Percentiles rank a stretch among this genome's conserved stretches.
Evolutionary conservation across 2,113 vertebrate species (phyloP).

Genomic region (Dasyprocta punctata): DNA sequence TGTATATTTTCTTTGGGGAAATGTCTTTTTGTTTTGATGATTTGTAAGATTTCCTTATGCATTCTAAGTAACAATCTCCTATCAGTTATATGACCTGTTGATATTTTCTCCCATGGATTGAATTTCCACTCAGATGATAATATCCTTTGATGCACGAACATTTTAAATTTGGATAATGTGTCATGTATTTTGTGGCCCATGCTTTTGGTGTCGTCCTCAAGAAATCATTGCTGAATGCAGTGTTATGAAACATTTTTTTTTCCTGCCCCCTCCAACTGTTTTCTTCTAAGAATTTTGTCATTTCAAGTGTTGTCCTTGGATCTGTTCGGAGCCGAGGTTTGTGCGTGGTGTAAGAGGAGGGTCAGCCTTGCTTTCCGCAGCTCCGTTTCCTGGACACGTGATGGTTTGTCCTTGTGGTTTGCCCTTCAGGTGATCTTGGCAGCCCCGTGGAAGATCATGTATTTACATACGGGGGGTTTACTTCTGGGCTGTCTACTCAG

Average conservation of each 20-base stretch:
- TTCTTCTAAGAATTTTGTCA: background rate
- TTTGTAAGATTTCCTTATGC: background rate
- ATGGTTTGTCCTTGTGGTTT: background rate
- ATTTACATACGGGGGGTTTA: background rate
- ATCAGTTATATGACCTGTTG: background rate
- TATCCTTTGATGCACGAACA: background rate
- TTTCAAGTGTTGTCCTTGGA: background rate
- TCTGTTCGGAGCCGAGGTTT: background rate
- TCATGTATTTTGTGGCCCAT: background rate
- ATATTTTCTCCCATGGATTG: constrained; percentile 6
- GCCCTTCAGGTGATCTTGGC: background rate
- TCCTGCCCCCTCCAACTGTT: background rate
- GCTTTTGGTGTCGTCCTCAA: background rate
- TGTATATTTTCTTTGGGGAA: constrained; percentile 17
- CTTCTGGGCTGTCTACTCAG: background rate
- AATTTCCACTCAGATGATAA: background rate
- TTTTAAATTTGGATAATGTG: constrained; percentile 19
- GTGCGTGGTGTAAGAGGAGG: background rate
- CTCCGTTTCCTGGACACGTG: background rate
- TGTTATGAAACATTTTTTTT: background rate
- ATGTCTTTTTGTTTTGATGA: background rate
- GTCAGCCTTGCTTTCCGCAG: background rate
- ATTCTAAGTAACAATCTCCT: background rate
- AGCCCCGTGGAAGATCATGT: background rate
- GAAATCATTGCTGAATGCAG: background rate